Evolutionary conservation across 2,797 vertebrate genomes (phyloP).

Genomic region (Mastacembelus armatus): DNA sequence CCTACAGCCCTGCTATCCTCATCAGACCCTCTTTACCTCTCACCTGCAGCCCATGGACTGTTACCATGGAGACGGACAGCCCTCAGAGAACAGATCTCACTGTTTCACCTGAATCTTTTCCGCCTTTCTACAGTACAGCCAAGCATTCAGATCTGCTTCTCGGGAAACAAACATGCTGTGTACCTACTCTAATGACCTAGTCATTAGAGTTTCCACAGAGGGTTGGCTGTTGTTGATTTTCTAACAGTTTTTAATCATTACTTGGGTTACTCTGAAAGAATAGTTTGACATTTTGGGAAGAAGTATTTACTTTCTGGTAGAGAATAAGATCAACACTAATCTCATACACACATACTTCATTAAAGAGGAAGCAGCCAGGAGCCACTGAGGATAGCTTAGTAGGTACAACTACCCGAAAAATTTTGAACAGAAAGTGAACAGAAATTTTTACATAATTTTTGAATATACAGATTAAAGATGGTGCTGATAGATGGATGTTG

Average conservation of each 20-base stretch:
- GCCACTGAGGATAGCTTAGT: background rate
- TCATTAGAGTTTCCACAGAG: constrained; percentile 69
- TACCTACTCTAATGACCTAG: no score
- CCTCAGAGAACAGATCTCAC: constrained; percentile 69
- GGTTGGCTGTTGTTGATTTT: constrained; percentile 85
- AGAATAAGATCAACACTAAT: no score
- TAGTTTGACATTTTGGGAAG: constrained; percentile 16
- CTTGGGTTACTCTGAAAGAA: constrained; percentile 5
- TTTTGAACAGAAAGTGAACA: no score
- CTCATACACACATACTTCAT: background rate
- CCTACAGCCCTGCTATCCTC: constrained; percentile 81
- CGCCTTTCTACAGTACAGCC: constrained; percentile 31
- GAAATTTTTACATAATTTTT: no score
- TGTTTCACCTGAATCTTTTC: constrained; percentile 52
- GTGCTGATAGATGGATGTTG: background rate
- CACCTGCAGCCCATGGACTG: constrained; percentile 86
- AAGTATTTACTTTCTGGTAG: background rate
- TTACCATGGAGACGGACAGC: constrained; percentile 93
- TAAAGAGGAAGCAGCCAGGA: background rate
- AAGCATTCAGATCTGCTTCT: constrained; percentile 28
- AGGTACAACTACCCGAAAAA: no score
- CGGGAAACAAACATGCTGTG: no score
- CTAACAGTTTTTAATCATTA: constrained; percentile 55
- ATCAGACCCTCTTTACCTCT: constrained; percentile 70
- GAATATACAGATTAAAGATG: background rate